Base-by-base conservation (phyloP, 1,140 invertebrate genomes). In the Nilaparvata lugens region DNA sequence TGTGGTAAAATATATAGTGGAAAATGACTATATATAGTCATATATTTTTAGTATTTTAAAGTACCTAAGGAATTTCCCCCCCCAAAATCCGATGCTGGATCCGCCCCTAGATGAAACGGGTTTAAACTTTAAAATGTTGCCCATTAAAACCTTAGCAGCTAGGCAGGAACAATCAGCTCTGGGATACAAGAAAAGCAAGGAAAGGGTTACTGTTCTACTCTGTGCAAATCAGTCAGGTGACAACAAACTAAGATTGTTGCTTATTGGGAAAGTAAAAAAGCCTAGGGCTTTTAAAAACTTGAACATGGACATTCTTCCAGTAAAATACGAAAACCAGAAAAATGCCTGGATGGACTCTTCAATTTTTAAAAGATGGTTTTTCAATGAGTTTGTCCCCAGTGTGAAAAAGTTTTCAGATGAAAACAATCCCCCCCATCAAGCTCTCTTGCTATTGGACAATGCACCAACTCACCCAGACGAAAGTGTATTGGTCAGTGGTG, bases 81-180 rank as follows among this genome's bases (percentile, higher is more conserved):
- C n/a, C n/a, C n/a, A n/a, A n/a, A n/a, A n/a, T n/a, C n/a, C n/a
- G n/a, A n/a, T n/a, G n/a, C n/a, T n/a, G n/a, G n/a, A n/a, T n/a
- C n/a, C n/a, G n/a, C n/a, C n/a, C n/a, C n/a, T n/a, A n/a, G 68
- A 72, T 45, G 70, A 72, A 48, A 71, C 67, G 14, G 67, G 61
- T 2, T 45, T 74, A 2, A 65, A 68, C 62, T 72, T 53, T 53
- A 3, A 7, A 61, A 56, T 62, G 42, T 21, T 71, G 11, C 69
- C 68, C 7, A 56, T 21, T 7, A 67, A 63, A 62, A 69, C 65
- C 9, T 56, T 71, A 14, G 63, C 63, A 1, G 48, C 62, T 18
- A 67, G 59, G 61, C 16, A 5, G 31, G 57, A 48, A 48, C 16
- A 11, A n/a, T 14, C 19, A 14, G 43, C 58, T 13, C 45, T 45